Conservation (phyloP, 2,888 invertebrate genomes). For the Dynastes maya region DNA sequence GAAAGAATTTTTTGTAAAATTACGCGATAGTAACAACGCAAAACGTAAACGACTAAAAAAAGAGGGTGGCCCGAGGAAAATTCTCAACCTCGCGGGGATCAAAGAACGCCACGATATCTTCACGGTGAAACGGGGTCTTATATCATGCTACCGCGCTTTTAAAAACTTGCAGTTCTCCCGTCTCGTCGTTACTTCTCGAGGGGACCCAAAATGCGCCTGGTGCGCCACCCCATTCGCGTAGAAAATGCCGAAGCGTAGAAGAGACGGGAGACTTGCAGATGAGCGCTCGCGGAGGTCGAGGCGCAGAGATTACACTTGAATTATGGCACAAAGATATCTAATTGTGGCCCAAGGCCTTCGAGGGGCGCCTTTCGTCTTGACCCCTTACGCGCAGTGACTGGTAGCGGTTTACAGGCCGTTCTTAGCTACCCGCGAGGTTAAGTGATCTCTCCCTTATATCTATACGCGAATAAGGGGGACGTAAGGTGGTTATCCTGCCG, state of each 20-base stretch:
- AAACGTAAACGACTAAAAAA: neutral
- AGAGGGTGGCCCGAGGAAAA: neutral
- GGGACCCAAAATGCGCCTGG: conserved; percentile 7
- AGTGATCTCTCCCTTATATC: conserved; percentile 25
- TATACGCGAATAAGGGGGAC: neutral
- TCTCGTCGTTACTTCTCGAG: neutral
- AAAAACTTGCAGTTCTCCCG: conserved; percentile 51
- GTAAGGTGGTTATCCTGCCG: conserved; percentile 38
- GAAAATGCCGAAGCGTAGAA: conserved; percentile 26
- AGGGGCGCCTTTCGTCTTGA: conserved; percentile 65
- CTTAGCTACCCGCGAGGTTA: conserved; percentile 55
- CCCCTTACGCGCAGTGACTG: conserved; percentile 57
- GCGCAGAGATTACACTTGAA: conserved; percentile 76
- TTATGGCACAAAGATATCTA: conserved; percentile 74
- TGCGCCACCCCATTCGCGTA: conserved; percentile 28
- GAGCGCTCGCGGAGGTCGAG: conserved; percentile 68
- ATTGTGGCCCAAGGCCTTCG: conserved; percentile 69
- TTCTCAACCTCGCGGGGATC: conserved; percentile 13
- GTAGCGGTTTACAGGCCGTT: conserved; percentile 53
- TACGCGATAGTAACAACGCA: no score
- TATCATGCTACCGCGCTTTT: conserved; percentile 48
- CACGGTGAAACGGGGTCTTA: conserved; percentile 42
- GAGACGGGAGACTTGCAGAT: conserved; percentile 64
- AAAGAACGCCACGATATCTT: conserved; percentile 30
- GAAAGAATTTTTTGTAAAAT: no score